Conservation (phyloP, 2,113 vertebrate genomes). For the Paramormyrops kingsleyae region DNA sequence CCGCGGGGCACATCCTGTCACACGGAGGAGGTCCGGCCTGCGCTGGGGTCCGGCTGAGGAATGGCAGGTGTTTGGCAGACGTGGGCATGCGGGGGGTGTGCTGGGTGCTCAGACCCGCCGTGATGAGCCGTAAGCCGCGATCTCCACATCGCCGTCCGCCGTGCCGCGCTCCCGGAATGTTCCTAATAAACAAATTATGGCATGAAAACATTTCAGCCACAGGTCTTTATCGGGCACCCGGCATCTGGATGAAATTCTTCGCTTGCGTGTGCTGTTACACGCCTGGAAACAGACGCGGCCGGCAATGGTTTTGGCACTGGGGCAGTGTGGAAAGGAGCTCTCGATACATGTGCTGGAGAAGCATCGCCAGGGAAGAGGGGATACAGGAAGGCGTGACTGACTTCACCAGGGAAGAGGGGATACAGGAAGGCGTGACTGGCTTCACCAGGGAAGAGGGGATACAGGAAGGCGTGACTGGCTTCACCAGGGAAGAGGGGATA, state of each 20-base stretch:
- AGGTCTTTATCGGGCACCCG: not conserved
- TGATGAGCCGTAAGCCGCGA: not conserved
- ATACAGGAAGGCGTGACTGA: not conserved
- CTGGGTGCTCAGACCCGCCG: not conserved
- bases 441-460: no score
- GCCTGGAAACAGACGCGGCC: not conserved
- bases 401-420: no score
- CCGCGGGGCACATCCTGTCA: not conserved
- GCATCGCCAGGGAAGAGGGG: not conserved
- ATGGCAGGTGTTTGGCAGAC: conserved; percentile 8
- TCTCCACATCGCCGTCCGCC: not conserved
- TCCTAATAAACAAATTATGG: not conserved
- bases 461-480: no score
- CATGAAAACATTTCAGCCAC: not conserved
- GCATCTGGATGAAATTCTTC: conserved; percentile 3
- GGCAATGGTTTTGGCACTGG: not conserved
- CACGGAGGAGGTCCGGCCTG: not conserved
- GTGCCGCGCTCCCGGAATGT: not conserved
- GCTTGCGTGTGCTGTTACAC: not conserved
- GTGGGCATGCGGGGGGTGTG: not conserved
- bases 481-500: no score
- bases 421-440: no score
- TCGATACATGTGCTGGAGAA: not conserved
- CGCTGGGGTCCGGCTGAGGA: not conserved
- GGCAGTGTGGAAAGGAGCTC: not conserved